Percentiles rank a stretch among this genome's conserved stretches.
Conservation (phyloP, 2,888 invertebrate genomes). For the Loripinus fragilis region DNA sequence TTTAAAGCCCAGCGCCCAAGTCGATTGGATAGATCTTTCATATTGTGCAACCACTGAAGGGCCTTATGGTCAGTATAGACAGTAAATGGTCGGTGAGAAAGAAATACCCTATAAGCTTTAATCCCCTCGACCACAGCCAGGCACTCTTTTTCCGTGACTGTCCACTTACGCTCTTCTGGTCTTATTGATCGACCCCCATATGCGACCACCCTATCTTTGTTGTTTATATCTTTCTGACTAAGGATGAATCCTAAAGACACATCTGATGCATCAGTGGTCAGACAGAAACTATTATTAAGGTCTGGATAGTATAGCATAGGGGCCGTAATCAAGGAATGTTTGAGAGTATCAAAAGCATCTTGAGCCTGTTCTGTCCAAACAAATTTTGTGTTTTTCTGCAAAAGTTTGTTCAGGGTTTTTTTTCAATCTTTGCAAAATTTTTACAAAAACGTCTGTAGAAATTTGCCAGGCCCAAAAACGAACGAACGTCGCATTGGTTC, state of each 20-base stretch:
- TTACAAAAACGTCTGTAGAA: constrained; percentile 54
- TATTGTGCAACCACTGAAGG: constrained; percentile 29
- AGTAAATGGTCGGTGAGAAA: constrained; percentile 23
- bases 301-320: constrained; percentile 40
- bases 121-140: constrained; percentile 39
- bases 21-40: constrained; percentile 37
- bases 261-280: constrained; percentile 5
- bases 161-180: constrained; percentile 28
- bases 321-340: constrained; percentile 6
- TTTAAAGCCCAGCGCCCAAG: constrained; percentile 51
- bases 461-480: constrained; percentile 50
- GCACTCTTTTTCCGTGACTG: constrained; percentile 37
- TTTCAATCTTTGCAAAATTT: constrained; percentile 42
- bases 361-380: constrained; percentile 32
- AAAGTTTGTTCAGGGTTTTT: constrained; percentile 46
- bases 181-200: constrained; percentile 36
- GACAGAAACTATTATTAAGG: constrained; percentile 19
- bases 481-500: constrained; percentile 25
- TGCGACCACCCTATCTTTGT: constrained; percentile 13
- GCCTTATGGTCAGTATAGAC: constrained; percentile 36
- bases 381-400: constrained; percentile 39
- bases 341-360: constrained; percentile 31
- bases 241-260: background rate
- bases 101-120: constrained; percentile 29
- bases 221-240: constrained; percentile 1